These are phyloP conservation scores for Apogon hyalosoma DNA, from an alignment of 2,797 vertebrate genomes.

Conservation along the genomic window DNA sequence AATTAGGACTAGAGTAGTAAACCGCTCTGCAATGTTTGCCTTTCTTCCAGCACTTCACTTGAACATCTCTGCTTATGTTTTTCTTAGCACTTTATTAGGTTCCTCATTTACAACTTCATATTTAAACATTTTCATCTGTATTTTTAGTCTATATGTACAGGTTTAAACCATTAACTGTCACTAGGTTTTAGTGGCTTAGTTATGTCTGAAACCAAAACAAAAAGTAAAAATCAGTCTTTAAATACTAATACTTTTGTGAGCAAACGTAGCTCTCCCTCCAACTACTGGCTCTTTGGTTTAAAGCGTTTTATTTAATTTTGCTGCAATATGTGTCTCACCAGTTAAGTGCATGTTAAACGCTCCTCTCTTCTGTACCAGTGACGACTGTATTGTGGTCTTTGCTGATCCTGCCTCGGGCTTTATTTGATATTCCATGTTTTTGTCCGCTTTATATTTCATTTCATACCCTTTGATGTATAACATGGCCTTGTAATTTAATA, in stretches of 20 bases:
- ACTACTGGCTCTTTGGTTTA: slow-evolving; percentile 11
- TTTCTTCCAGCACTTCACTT: neutral
- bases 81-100: neutral
- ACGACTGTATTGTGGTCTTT: neutral
- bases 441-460: slow-evolving; percentile 42
- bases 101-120: neutral
- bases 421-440: slow-evolving; percentile 63
- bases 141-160: too few species aligned
- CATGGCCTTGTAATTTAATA: slow-evolving; percentile 33
- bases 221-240: neutral
- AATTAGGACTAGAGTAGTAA: slow-evolving; percentile 26
- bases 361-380: slow-evolving; percentile 15
- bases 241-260: neutral
- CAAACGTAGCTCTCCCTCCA: slow-evolving; percentile 10
- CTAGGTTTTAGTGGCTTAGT: too few species aligned
- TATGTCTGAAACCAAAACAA: too few species aligned
- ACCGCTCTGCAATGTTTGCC: neutral
- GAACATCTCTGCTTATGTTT: neutral
- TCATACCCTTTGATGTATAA: slow-evolving; percentile 51
- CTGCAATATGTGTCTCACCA: neutral
- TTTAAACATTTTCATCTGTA: too few species aligned
- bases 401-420: slow-evolving; percentile 36
- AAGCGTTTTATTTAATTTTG: slow-evolving; percentile 3
- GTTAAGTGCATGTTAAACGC: slow-evolving; percentile 11
- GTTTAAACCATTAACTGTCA: too few species aligned